These are phyloP conservation scores for Uria aalge DNA, from an alignment of 2,113 vertebrate genomes.

Conservation along the genomic window DNA sequence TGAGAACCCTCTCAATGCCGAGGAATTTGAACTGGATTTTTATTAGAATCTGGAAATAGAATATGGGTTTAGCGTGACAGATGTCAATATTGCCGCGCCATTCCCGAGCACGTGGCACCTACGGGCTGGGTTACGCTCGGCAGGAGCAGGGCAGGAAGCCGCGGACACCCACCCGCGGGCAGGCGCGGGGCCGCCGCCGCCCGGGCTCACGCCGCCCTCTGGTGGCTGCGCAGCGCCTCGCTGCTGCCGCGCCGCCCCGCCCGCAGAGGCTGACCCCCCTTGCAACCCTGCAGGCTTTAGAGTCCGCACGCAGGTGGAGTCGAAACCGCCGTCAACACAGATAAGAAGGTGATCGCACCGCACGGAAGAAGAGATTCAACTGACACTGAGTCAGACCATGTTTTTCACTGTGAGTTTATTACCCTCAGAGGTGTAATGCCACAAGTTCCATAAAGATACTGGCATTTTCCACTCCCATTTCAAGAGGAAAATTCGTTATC, in stretches of 20 bases:
- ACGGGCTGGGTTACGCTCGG: fast-evolving
- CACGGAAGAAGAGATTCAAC: fast-evolving
- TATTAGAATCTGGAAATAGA: fast-evolving
- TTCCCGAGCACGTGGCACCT: fast-evolving
- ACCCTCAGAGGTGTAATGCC: neutral
- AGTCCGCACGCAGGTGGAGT: fast-evolving
- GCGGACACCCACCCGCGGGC: neutral
- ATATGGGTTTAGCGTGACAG: fast-evolving
- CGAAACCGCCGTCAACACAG: neutral
- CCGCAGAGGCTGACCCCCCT: fast-evolving
- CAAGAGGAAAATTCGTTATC: neutral
- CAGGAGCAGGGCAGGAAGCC: neutral
- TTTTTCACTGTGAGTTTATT: fast-evolving
- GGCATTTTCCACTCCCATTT: neutral
- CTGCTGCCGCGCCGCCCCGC: fast-evolving
- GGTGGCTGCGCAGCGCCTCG: neutral
- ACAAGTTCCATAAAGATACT: neutral
- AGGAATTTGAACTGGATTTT: fast-evolving
- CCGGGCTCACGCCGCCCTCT: neutral
- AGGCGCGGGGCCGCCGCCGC: fast-evolving
- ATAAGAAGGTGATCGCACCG: fast-evolving
- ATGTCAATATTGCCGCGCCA: neutral
- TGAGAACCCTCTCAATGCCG: neutral
- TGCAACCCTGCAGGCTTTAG: fast-evolving
- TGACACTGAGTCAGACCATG: neutral